Percentiles rank a stretch among this genome's conserved stretches.
These are phyloP conservation scores for Lagodon rhomboides DNA, from an alignment of 2,797 vertebrate genomes.

Conservation along the genomic window DNA sequence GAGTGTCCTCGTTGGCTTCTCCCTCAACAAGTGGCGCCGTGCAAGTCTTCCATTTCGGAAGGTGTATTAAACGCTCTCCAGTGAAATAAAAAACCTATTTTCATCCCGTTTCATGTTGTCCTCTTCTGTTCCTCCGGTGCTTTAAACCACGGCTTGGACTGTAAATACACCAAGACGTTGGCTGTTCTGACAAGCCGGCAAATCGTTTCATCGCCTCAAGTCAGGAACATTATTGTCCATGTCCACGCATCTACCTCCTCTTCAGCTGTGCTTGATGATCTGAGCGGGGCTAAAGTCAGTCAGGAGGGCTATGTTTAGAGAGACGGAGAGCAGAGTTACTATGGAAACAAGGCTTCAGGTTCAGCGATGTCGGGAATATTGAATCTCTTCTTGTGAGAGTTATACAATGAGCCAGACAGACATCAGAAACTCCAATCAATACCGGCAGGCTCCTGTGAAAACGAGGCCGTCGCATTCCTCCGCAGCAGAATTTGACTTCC, in stretches of 20 bases:
- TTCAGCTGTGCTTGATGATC: slow-evolving; percentile 78
- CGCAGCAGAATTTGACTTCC: slow-evolving; percentile 29
- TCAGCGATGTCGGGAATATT: slow-evolving; percentile 83
- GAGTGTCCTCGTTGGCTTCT: slow-evolving; percentile 60
- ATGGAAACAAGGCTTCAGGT: slow-evolving; percentile 85
- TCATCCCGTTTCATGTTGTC: slow-evolving; percentile 33
- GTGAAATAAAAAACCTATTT: slow-evolving; percentile 70
- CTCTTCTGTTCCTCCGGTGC: slow-evolving; percentile 29
- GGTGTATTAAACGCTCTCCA: slow-evolving; percentile 32
- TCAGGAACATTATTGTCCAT: slow-evolving; percentile 70
- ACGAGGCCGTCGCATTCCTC: slow-evolving; percentile 70
- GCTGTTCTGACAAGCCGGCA: slow-evolving; percentile 51
- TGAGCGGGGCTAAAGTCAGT: slow-evolving; percentile 80
- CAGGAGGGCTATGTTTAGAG: slow-evolving; percentile 82
- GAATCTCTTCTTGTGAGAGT: slow-evolving; percentile 77
- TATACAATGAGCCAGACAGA: slow-evolving; percentile 82
- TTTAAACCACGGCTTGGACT: slow-evolving; percentile 33
- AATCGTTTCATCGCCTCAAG: slow-evolving; percentile 68
- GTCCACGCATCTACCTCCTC: slow-evolving; percentile 75
- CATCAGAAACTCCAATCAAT: slow-evolving; percentile 81
- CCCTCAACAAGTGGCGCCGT: slow-evolving; percentile 49
- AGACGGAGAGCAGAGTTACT: slow-evolving; percentile 80
- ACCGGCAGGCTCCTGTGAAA: slow-evolving; percentile 64
- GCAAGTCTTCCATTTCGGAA: slow-evolving; percentile 38
- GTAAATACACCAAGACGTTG: slow-evolving; percentile 59